A percentile compares a stretch with the other conserved stretches of the same genome.
These are phyloP conservation scores for Eclectus roratus DNA, from an alignment of 2,113 vertebrate species.

Conservation along the genomic window DNA sequence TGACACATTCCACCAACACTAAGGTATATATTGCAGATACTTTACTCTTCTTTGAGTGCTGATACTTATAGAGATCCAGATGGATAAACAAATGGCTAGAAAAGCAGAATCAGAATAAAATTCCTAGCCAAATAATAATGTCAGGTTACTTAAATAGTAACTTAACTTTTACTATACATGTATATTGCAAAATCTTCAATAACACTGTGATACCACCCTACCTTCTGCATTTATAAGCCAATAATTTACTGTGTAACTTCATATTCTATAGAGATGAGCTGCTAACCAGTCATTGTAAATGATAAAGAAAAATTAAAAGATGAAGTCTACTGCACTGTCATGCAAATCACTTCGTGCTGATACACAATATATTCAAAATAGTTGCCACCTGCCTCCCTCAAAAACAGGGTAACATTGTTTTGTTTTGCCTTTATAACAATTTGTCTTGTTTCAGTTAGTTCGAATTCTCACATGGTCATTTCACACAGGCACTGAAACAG, in stretches of 20 bases:
- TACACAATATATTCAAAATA: slow-evolving; percentile 30
- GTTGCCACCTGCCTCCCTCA: slow-evolving; percentile 70
- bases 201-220: not conserved
- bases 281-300: slow-evolving; percentile 35
- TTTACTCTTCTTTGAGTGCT: not conserved
- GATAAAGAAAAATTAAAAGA: slow-evolving; percentile 46
- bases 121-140: not conserved
- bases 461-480: not conserved
- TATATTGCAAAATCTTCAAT: not conserved
- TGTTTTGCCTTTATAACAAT: not conserved
- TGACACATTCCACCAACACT: not conserved
- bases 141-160: not conserved
- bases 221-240: not conserved
- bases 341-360: slow-evolving; percentile 68
- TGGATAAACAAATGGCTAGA: not conserved
- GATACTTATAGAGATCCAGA: not conserved
- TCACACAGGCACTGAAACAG: not conserved
- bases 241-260: not conserved
- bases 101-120: not conserved
- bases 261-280: not conserved
- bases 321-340: slow-evolving; percentile 57
- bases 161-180: not conserved
- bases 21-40: not conserved
- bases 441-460: not conserved
- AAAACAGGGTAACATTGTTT: not conserved